Conservation (phyloP, 2,888 invertebrate species). For the Plagodis dolabraria region DNA sequence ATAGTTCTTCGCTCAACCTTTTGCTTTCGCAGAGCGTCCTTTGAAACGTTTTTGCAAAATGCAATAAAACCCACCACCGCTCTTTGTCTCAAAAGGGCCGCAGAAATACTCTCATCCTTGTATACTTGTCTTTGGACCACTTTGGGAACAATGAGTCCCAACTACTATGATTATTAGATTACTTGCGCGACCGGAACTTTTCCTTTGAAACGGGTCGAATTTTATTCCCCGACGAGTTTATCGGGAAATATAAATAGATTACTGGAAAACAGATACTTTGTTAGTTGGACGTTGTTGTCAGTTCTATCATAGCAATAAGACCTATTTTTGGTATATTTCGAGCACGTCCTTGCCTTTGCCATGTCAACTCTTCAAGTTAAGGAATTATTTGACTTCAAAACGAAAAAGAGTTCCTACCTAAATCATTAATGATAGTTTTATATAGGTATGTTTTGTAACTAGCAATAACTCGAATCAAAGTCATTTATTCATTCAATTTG, state of each 20-base stretch:
- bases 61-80: slow-evolving; percentile 50
- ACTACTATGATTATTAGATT: slow-evolving; percentile 34
- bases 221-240: slow-evolving; percentile 26
- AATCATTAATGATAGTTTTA: no score
- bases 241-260: slow-evolving; percentile 23
- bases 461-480: no score
- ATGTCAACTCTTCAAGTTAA: no score
- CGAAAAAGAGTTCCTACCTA: no score
- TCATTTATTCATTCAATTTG: no score
- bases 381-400: no score
- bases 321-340: no score
- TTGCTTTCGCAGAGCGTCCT: slow-evolving; percentile 32
- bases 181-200: slow-evolving; percentile 32
- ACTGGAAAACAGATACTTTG: slow-evolving; percentile 27
- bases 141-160: slow-evolving; percentile 10
- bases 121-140: slow-evolving; percentile 9
- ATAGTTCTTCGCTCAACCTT: slow-evolving; percentile 12
- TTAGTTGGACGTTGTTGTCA: slow-evolving; percentile 6
- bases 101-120: slow-evolving; percentile 32
- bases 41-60: slow-evolving; percentile 53
- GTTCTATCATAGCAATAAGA: neutral
- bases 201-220: slow-evolving; percentile 27
- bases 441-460: no score
- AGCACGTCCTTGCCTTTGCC: no score
- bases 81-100: slow-evolving; percentile 41